phyloP scores from a whole-genome alignment of 2,797 vertebrate species.

The Varecia variegata region DNA sequence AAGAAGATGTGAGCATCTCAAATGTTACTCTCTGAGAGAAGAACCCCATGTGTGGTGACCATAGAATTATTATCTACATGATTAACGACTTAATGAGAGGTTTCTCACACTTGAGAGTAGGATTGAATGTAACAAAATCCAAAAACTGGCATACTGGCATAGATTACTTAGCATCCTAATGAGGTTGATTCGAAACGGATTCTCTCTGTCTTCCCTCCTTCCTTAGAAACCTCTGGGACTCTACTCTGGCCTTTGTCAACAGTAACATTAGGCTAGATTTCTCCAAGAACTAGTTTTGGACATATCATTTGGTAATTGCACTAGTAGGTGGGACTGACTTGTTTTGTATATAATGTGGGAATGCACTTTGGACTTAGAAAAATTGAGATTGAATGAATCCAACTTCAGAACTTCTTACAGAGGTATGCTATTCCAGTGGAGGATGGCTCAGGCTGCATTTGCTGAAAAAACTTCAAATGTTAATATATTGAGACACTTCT shows the following conservation, averaged over 20 bases:
- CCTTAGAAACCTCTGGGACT: not conserved
- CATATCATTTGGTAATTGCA: not conserved
- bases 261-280: not conserved
- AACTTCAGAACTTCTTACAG: not conserved
- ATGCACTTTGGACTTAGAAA: not conserved
- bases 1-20: not conserved
- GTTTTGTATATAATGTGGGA: not conserved
- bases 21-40: not conserved
- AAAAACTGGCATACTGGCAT: not conserved
- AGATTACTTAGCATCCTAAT: not conserved
- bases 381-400: slow-evolving; percentile 15
- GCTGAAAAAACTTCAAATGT: not conserved
- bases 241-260: not conserved
- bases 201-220: not conserved
- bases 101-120: not conserved
- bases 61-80: not conserved
- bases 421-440: not conserved
- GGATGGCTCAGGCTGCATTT: not conserved
- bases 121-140: not conserved
- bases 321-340: not conserved
- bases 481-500: not conserved
- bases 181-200: not conserved
- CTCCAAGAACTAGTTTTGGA: not conserved
- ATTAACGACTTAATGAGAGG: not conserved
- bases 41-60: not conserved